Percentiles rank a stretch among this genome's conserved stretches.
These are phyloP conservation scores for Mayetiola destructor DNA, from an alignment of 2,888 invertebrate genomes.

Conservation along the genomic window DNA sequence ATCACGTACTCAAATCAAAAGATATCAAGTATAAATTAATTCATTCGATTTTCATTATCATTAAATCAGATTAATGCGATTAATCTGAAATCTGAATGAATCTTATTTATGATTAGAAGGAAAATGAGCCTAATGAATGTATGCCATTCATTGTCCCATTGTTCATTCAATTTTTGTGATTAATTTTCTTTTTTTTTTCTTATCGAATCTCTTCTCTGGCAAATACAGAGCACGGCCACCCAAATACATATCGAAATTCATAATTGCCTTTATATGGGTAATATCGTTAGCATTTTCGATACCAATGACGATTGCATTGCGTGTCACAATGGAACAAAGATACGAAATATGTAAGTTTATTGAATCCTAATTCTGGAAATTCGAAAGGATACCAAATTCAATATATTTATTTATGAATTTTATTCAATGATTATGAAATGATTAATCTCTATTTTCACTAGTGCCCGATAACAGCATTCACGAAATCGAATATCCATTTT, in stretches of 20 bases:
- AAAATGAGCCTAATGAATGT: too few relatives aligned
- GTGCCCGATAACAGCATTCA: not conserved
- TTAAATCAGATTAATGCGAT: too few relatives aligned
- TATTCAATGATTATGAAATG: not conserved
- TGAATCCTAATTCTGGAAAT: not conserved
- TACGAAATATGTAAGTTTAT: not conserved
- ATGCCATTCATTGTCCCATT: too few relatives aligned
- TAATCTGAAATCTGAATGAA: too few relatives aligned
- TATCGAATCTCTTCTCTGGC: too few relatives aligned
- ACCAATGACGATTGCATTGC: slow-evolving; percentile 42
- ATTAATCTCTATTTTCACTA: not conserved
- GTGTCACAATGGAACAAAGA: slow-evolving; percentile 22
- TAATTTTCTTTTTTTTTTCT: not conserved
- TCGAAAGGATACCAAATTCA: not conserved
- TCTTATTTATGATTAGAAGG: too few relatives aligned
- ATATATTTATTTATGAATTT: too few relatives aligned
- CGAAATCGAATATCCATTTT: slow-evolving; percentile 33
- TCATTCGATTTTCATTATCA: too few relatives aligned
- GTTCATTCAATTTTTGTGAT: not conserved
- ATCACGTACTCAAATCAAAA: too few relatives aligned
- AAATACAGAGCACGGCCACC: slow-evolving; percentile 54
- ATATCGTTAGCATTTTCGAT: slow-evolving; percentile 49
- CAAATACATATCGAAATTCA: slow-evolving; percentile 54
- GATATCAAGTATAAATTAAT: too few relatives aligned
- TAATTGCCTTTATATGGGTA: slow-evolving; percentile 62